Base-by-base conservation (phyloP, 2,888 invertebrate species). In the Strigamia crassipes region DNA sequence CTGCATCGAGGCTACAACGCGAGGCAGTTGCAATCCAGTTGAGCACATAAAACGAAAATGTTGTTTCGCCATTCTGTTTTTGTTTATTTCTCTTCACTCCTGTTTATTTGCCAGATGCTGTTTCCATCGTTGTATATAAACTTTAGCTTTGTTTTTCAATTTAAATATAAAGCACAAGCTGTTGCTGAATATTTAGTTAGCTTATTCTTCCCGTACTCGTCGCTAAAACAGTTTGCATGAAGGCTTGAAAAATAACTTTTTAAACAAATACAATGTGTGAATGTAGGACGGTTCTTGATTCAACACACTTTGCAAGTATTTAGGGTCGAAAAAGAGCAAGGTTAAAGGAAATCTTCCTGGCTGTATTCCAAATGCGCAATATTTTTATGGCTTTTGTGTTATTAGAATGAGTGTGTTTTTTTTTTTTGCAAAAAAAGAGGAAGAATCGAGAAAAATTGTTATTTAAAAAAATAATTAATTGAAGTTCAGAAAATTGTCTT, bases 51-150 rank as follows among this genome's bases (percentile, higher is more conserved):
- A 56, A 56, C 56, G 56, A 18, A 56, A 56, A 56, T 56, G 56
- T 56, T 56, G 56, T 56, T 56, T 56, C 56, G 56, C 56, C 56
- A 56, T 56, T 56, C 56, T 56, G 56, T 56, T 56, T 56, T 56
- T 56, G 56, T 56, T 56, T 56, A 56, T 56, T 56, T 56, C 56
- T 56, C 56, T 56, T 56, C 56, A 56, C 13, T 18, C 18, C 56
- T 56, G 56, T 56, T 56, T 56, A 56, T 56, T 56, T 56, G 56
- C 56, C 56, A 56, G 56, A 56, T 56, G 56, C 56, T 56, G 56
- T 56, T 56, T 18, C 56, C 56, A 56, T 56, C 56, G 18, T 56
- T 56, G 56, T 56, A 18, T 56, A 56, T 56, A 56, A 56, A 56
- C 56, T 56, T 18, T 15, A 21, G 56, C 56, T 56, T 56, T 56